Percentiles rank a stretch among this genome's conserved stretches.
These are phyloP conservation scores for Pogonognathellus flavescens DNA, from an alignment of 1,140 invertebrate species.

Conservation along the genomic window DNA sequence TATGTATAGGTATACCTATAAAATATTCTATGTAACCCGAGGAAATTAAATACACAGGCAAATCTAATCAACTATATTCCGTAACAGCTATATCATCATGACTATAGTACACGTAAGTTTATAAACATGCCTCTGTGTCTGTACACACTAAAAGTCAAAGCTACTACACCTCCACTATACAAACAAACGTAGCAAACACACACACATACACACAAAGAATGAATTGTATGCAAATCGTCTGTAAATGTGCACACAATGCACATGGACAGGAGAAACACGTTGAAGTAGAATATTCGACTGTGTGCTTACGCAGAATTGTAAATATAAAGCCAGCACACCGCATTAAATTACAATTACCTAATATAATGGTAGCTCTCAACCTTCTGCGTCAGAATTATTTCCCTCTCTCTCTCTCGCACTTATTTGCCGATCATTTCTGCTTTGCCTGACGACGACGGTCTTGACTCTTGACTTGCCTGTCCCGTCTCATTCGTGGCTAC, in stretches of 20 bases:
- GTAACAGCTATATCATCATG: too few relatives aligned
- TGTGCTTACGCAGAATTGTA: neutral
- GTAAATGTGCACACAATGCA: too few relatives aligned
- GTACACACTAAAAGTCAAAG: too few relatives aligned
- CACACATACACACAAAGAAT: neutral
- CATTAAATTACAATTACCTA: constrained; percentile 49
- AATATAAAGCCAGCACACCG: neutral
- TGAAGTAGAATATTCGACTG: too few relatives aligned
- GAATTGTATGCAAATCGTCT: too few relatives aligned
- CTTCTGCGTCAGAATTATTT: neutral
- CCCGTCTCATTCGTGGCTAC: neutral
- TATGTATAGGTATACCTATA: too few relatives aligned
- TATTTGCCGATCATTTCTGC: constrained; percentile 10
- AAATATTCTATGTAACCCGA: too few relatives aligned
- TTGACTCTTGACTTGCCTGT: constrained; percentile 30
- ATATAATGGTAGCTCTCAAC: constrained; percentile 22
- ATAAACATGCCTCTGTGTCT: too few relatives aligned
- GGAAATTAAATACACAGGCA: neutral
- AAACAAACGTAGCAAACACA: neutral
- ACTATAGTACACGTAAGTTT: too few relatives aligned
- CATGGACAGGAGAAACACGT: too few relatives aligned
- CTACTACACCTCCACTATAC: neutral
- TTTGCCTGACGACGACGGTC: neutral
- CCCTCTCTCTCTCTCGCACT: constrained; percentile 5
- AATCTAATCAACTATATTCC: constrained; percentile 22